Evolutionary conservation across 2,888 invertebrate species (phyloP), one percentile per base, ranked within the genome.

Genomic region (Abrostola tripartita): DNA sequence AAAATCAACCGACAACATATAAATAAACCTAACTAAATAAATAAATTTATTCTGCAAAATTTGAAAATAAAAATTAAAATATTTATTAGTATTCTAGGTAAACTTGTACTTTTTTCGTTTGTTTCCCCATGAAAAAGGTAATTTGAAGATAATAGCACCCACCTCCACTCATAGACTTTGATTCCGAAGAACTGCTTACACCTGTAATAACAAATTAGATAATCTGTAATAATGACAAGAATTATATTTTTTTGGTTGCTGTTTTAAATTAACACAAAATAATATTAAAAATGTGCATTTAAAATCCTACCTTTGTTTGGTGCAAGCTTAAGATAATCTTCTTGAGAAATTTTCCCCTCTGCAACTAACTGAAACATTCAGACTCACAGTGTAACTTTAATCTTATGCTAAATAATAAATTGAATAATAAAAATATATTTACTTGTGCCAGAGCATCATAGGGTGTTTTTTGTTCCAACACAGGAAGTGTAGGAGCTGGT

Each of bases 401-500:
- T 52, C 47, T 52, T 37, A 61, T 49, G 59, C 53, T 24, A 66
- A 49, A 53, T 55, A 37, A 51, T 7, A 58, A n/a, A 50, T 53
- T 11, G 60, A 52, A 37, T 37, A 44, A 42, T 41, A 50, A 58
- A 75, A 76, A 61, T 60, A 77, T 85, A 85, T 77, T 91, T 93
- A 94, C 94, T 91, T 93, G 90, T 73, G 93, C 93, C 64, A 94
- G 82, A 49, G 93, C 92, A 86, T 94, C 92, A 82, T 85, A 87
- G 6, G 91, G 89, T 62, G 85, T 82, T 65, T 74, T 69, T 47
- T 74, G 60, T 24, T 81, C 81, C 42, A 65, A 40, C n/a, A 70
- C 50, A 5, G 70, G 24, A 10, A 65, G 53, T 44, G 64, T 50
- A 42, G 81, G 66, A 11, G 85, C 79, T 58, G 85, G 74, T 11